Evolutionary conservation across 2,797 vertebrate species (phyloP), one percentile per base, ranked within the genome.

Genomic region (Dermochelys coriacea): DNA sequence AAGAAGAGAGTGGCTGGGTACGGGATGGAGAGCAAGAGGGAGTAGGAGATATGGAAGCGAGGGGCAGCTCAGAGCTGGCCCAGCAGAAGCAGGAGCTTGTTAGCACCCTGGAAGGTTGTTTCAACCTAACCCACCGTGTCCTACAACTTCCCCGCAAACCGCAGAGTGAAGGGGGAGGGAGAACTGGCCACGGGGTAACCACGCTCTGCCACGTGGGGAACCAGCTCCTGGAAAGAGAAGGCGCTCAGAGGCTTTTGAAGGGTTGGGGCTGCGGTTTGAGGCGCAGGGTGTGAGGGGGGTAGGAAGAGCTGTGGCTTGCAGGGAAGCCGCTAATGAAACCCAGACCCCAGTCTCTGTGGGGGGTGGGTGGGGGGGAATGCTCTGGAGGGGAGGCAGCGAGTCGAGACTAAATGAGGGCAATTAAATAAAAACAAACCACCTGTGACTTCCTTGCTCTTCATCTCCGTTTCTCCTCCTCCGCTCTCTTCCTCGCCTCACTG

Each of bases 391-490:
- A 47, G 74, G 74, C 74, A 77, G 41, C 25, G 5, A 77, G 45
- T n/a, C 71, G 29, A 47, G 21, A 1, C 0, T 9, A 19, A 16
- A 18, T 0, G 2, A 8, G n/a, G 61, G 82, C 74, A 54, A 59
- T 0, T 4, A 50, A 88, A 34, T 5, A 41, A 25, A 77, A 89
- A 2, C n/a, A 1, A 88, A 4, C 77, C 83, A n/a, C 29, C 59
- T 59, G 81, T 84, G 49, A 80, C 55, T 61, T 18, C 47, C 49
- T 4, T 5, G 45, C 74, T 29, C 74, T 47, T 29, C 45, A 8
- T 15, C 25, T 15, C 41, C 27, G 8, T 27, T 29, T 29, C 74
- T 75, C 27, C 45, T 47, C 27, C 45, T 47, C 4, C 8, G 14
- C 3, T 5, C 25, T 75, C 11, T 45, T 10, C 8, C 37, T 41